Conservation (phyloP, 92 coral and sea anemone genomes). For the Porites lobata region DNA sequence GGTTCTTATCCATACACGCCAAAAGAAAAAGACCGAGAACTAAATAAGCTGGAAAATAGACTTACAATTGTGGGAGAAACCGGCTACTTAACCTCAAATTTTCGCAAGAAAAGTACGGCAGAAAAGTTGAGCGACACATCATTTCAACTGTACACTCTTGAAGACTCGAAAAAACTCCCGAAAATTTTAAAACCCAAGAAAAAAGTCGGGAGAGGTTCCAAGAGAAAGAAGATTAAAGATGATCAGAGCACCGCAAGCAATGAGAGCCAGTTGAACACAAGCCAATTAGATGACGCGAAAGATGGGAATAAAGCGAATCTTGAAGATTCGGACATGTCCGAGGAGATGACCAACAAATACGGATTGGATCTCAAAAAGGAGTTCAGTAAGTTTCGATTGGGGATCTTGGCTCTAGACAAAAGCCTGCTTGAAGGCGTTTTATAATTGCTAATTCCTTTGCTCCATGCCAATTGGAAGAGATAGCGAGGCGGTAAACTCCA, state of each 20-base stretch:
- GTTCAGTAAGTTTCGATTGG: conserved; percentile 38
- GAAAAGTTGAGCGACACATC: conserved; percentile 47
- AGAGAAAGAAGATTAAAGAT: conserved; percentile 44
- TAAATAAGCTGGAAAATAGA: background rate
- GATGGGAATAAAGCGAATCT: background rate
- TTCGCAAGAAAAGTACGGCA: conserved; percentile 36
- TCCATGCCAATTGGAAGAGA: too few relatives aligned
- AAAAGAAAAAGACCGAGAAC: background rate
- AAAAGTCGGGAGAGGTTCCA: conserved; percentile 31
- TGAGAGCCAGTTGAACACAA: background rate
- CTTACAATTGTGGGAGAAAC: conserved; percentile 31
- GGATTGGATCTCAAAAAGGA: conserved; percentile 53
- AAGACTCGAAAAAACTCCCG: conserved; percentile 50
- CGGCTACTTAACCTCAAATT: conserved; percentile 19
- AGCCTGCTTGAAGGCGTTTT: too few relatives aligned
- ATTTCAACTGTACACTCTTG: conserved; percentile 13
- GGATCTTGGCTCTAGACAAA: too few relatives aligned
- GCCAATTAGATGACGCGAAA: background rate
- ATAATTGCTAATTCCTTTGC: too few relatives aligned
- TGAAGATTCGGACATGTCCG: background rate
- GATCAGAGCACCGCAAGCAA: background rate
- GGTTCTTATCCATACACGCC: conserved; percentile 6
- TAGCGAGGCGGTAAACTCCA: too few relatives aligned
- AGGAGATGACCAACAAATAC: conserved; percentile 22
- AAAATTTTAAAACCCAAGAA: conserved; percentile 45